These are phyloP conservation scores for Speoplatyrhinus poulsoni DNA, from an alignment of 2,113 vertebrate genomes.

Conservation along the genomic window DNA sequence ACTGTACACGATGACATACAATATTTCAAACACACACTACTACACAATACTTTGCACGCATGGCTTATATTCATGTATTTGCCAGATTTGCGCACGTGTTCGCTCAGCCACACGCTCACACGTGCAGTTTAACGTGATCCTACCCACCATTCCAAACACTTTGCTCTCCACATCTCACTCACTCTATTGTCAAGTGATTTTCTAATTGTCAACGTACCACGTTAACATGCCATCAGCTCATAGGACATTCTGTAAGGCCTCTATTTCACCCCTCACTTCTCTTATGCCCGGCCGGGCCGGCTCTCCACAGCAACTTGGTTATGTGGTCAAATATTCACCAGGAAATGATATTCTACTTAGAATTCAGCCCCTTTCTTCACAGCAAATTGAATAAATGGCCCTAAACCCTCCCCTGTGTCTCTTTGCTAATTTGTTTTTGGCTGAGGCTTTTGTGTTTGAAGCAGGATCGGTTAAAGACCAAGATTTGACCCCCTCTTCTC, in stretches of 20 bases:
- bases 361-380: constrained; percentile 13
- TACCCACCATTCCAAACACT: background rate
- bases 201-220: constrained; percentile 47
- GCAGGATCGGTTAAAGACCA: background rate
- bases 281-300: constrained; percentile 5
- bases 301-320: constrained; percentile 48
- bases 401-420: constrained; percentile 49
- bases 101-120: constrained; percentile 10
- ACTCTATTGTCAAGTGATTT: constrained; percentile 29
- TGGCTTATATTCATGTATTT: background rate
- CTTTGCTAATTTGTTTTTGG: constrained; percentile 49
- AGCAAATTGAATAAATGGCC: constrained; percentile 55
- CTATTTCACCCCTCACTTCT: constrained; percentile 39
- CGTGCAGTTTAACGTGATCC: background rate
- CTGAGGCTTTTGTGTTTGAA: constrained; percentile 32
- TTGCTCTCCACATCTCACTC: constrained; percentile 23
- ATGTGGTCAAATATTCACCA: constrained; percentile 46
- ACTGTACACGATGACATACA: background rate
- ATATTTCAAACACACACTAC: constrained; percentile 1
- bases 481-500: constrained; percentile 26
- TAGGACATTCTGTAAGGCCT: constrained; percentile 48
- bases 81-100: background rate
- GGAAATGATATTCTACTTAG: constrained; percentile 43
- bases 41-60: background rate
- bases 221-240: constrained; percentile 16